Evolutionary conservation across 2,888 invertebrate species (phyloP).

Genomic region (Eustalomyia histrio): DNA sequence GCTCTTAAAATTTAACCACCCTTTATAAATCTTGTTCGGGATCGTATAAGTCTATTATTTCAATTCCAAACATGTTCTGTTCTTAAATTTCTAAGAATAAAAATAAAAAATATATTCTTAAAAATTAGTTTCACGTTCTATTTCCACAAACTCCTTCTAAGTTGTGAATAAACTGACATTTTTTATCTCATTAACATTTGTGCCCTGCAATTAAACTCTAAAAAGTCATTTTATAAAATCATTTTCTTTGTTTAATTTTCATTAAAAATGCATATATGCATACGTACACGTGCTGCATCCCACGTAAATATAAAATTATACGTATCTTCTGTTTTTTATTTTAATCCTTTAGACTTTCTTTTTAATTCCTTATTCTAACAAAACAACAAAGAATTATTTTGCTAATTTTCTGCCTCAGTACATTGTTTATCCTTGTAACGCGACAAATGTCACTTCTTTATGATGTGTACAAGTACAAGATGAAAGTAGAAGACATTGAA

Average conservation of each 20-base stretch:
- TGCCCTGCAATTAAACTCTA: conserved; percentile 57
- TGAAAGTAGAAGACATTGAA: neutral
- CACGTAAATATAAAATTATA: conserved; percentile 42
- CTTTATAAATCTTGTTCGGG: too few species aligned
- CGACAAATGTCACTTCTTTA: conserved; percentile 48
- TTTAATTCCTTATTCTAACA: conserved; percentile 40
- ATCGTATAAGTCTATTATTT: too few species aligned
- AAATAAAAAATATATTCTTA: too few species aligned
- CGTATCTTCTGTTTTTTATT: conserved; percentile 26
- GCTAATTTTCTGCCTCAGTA: conserved; percentile 62
- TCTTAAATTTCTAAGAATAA: too few species aligned
- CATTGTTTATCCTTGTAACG: conserved; percentile 60
- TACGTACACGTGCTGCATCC: conserved; percentile 20
- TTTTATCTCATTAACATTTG: conserved; percentile 61
- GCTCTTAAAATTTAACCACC: too few species aligned
- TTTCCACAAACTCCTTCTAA: neutral
- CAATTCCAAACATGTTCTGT: too few species aligned
- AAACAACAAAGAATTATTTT: conserved; percentile 36
- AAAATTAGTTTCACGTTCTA: neutral
- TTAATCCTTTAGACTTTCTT: conserved; percentile 34
- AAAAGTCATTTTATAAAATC: conserved; percentile 58
- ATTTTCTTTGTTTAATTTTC: conserved; percentile 58
- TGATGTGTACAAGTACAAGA: conserved; percentile 21
- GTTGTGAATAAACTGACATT: neutral
- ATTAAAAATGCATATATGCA: conserved; percentile 55